Conservation (phyloP, 2,113 vertebrate species). For the Protomyctophum bolini region DNA sequence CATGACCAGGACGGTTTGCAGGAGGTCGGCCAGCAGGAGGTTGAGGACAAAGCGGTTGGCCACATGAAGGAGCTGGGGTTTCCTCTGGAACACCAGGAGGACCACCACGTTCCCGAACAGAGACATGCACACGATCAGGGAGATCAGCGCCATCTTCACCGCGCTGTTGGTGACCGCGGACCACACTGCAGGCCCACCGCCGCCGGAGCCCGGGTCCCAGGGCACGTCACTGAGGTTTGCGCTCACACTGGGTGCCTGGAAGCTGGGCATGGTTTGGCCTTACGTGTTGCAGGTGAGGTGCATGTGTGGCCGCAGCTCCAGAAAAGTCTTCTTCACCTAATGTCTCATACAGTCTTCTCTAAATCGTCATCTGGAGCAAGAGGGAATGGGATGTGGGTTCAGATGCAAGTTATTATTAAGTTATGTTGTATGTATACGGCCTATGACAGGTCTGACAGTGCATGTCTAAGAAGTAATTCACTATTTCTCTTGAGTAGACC, state of each 20-base stretch:
- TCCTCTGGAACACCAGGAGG: constrained; percentile 85
- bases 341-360: constrained; percentile 1
- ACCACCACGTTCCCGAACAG: constrained; percentile 86
- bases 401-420: too few species aligned
- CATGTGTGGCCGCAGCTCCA: constrained; percentile 37
- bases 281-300: constrained; percentile 7
- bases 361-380: constrained; percentile 41
- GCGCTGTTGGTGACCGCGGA: constrained; percentile 73
- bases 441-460: background rate
- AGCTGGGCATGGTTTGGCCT: constrained; percentile 62
- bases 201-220: constrained; percentile 52
- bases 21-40: constrained; percentile 86
- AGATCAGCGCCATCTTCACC: constrained; percentile 82
- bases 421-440: too few species aligned
- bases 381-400: constrained; percentile 7
- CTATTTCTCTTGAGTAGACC: background rate
- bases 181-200: constrained; percentile 14
- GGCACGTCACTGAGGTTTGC: constrained; percentile 65
- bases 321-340: constrained; percentile 11
- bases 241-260: constrained; percentile 34
- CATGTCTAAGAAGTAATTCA: background rate
- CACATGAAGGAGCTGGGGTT: constrained; percentile 88
- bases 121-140: constrained; percentile 80
- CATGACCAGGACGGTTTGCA: constrained; percentile 87
- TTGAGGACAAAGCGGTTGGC: constrained; percentile 91